Conservation (phyloP, 2,888 invertebrate genomes). For the Dicranocentrus wangi region DNA sequence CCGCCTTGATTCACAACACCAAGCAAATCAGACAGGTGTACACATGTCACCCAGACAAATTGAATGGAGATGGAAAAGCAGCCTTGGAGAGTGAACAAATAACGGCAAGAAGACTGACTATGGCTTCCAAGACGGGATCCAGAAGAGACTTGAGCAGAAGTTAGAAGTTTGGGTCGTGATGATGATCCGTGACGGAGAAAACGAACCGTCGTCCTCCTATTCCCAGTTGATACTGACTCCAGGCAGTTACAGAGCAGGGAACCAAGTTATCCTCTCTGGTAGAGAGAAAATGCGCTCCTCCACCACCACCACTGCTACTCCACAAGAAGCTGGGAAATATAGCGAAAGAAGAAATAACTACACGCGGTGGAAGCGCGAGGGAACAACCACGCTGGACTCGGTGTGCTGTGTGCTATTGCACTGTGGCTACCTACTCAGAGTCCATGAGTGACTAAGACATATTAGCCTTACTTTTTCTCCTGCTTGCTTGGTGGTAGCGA, state of each 20-base stretch:
- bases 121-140: slow-evolving; percentile 6
- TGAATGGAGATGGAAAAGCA: slow-evolving; percentile 45
- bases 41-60: slow-evolving; percentile 60
- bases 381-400: not conserved
- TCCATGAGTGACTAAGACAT: not conserved
- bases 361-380: slow-evolving; percentile 14
- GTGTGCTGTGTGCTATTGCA: not conserved
- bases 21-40: slow-evolving; percentile 60
- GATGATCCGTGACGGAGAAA: slow-evolving; percentile 9
- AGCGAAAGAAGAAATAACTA: too few relatives aligned
- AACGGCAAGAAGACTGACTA: not conserved
- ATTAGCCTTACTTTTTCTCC: not conserved
- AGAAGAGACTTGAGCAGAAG: not conserved
- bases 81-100: slow-evolving; percentile 12
- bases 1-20: slow-evolving; percentile 46
- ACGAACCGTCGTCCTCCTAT: slow-evolving; percentile 45
- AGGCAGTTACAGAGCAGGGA: slow-evolving; percentile 25
- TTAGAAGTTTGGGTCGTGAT: not conserved
- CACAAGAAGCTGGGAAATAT: too few relatives aligned
- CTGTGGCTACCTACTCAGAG: not conserved
- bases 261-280: slow-evolving; percentile 40
- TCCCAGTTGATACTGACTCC: slow-evolving; percentile 53
- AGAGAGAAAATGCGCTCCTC: slow-evolving; percentile 20
- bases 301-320: too few relatives aligned
- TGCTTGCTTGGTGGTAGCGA: not conserved